phyloP scores from a whole-genome alignment of 2,888 invertebrate species.

The Chrysolina haemoptera region DNA sequence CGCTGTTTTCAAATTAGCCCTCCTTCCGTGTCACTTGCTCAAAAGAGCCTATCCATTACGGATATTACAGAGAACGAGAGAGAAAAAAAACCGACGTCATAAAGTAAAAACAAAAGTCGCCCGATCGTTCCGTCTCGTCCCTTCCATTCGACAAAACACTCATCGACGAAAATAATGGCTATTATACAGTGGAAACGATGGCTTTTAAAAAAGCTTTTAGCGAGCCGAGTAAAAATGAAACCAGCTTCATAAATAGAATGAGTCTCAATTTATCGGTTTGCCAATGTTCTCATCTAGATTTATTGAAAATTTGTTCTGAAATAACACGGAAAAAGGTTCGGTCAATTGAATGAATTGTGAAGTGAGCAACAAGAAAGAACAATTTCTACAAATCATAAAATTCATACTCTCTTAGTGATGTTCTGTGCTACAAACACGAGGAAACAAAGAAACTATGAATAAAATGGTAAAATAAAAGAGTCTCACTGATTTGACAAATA shows the following conservation, averaged over 20 bases:
- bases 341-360: no score
- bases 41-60: slow-evolving; percentile 31
- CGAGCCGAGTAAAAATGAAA: slow-evolving; percentile 44
- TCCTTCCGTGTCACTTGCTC: slow-evolving; percentile 5
- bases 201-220: slow-evolving; percentile 47
- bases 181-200: slow-evolving; percentile 43
- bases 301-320: slow-evolving; percentile 39
- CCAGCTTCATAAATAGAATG: slow-evolving; percentile 45
- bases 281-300: slow-evolving; percentile 33
- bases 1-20: slow-evolving; percentile 13
- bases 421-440: no score
- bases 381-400: no score
- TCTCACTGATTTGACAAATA: no score
- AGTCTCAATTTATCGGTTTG: slow-evolving; percentile 41
- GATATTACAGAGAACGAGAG: slow-evolving; percentile 16
- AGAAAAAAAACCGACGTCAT: slow-evolving; percentile 22
- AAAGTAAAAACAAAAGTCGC: slow-evolving; percentile 28
- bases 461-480: no score
- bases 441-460: no score
- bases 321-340: background rate
- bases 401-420: no score
- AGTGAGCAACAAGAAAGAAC: no score
- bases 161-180: slow-evolving; percentile 44
- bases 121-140: slow-evolving; percentile 21
- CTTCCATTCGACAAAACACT: slow-evolving; percentile 38